Conservation (phyloP, 2,797 vertebrate species). For the Danio kyathit region DNA sequence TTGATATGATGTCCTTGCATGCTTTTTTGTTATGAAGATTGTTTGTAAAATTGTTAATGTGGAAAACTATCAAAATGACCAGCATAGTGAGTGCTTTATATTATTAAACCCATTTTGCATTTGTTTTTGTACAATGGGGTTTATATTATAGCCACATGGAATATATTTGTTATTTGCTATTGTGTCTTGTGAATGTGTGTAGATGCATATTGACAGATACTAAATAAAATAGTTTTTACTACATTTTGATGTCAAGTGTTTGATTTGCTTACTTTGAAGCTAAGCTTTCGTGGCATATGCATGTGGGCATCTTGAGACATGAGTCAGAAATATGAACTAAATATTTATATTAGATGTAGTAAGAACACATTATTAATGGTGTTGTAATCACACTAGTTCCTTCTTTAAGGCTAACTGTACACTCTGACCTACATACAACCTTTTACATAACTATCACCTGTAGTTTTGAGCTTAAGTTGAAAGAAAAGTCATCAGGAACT, state of each 20-base stretch:
- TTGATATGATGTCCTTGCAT: background rate
- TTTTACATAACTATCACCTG: constrained; percentile 13
- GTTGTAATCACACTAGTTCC: background rate
- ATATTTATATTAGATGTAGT: background rate
- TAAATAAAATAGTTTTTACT: background rate
- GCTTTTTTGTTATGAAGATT: constrained; percentile 3
- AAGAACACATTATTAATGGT: background rate
- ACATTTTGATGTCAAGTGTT: constrained; percentile 15
- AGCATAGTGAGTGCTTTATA: background rate
- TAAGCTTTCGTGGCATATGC: background rate
- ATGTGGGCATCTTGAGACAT: background rate
- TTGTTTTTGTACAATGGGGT: background rate
- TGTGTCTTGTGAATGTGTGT: background rate
- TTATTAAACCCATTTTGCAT: background rate
- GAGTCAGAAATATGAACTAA: background rate
- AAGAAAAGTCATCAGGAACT: background rate
- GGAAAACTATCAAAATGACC: background rate
- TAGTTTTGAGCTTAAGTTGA: constrained; percentile 1
- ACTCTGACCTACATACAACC: constrained; percentile 17
- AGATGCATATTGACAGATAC: background rate
- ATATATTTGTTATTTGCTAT: background rate
- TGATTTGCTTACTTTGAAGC: background rate
- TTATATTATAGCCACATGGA: background rate
- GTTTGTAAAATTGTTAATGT: constrained; percentile 2
- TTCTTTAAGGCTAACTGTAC: constrained; percentile 11